Evolutionary conservation across 2,888 invertebrate genomes (phyloP), one percentile per base, ranked within the genome.

Genomic region (Cosmopolites sordidus): DNA sequence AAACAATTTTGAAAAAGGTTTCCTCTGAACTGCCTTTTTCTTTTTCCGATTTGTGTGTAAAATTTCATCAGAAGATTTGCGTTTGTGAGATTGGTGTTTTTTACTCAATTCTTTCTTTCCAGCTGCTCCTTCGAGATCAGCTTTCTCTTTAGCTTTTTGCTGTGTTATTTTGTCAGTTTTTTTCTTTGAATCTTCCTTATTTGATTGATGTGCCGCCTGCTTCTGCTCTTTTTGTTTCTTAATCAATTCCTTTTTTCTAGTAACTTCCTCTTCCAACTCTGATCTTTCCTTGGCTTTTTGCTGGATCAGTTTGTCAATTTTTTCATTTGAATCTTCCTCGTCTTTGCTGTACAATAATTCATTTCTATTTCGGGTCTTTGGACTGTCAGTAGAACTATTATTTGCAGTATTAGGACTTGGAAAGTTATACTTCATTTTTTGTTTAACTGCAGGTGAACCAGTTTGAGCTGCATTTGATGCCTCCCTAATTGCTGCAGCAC

Each of bases 1-100:
- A 60, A 93, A 71, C 22, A 89, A 67, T 59, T 78, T 71, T 56
- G 76, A 69, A 59, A 84, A 86, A 1, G 81, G 80, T 64, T 76
- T 78, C 11, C 59, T 60, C 22, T 30, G 45, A 50, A 60, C 60
- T 8, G 57, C 44, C 22, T 62, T 59, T 4, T 64, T 61, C 33
- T 65, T 66, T 11, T 61, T 65, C 58, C 51, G 45, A 14, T n/a
- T n/a, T 16, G n/a, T 17, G 2, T 47, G 33, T 30, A 16, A 9
- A 29, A 14, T 39, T 16, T 33, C 39, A 9, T 44, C 41, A 14
- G 27, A 16, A 15, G 9, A 16, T 37, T 45, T 48, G 30, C 47
- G 47, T 44, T 43, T 48, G 9, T 33, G 29, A 39, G 37, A 38
- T 17, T 38, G 22, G 27, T 33, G 27, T 17, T 16, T 33, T 43